Base-by-base conservation (phyloP, 2,113 vertebrate species). In the Jaculus jaculus region DNA sequence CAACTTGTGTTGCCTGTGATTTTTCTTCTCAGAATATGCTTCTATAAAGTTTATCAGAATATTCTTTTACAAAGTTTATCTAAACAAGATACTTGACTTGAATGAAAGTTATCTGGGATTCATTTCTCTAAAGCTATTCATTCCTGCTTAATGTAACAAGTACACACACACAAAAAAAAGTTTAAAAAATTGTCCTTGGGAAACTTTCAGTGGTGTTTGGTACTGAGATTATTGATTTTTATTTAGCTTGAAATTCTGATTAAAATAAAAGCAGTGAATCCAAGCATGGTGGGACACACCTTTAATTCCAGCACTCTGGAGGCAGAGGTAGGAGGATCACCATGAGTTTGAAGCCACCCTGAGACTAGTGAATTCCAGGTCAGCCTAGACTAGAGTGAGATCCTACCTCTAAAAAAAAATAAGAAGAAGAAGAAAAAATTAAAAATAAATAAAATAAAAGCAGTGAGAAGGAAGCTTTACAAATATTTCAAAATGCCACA, bases 1-100 rank as follows among this genome's bases (percentile, higher is more conserved):
- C 32, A 37, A 58, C 28, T 74, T 10, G 37, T 78, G 28, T 82
- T 13, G 30, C 28, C 9, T 74, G 21, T 21, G 28, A 84, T 34
- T n/a, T n/a, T 1, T n/a, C 23, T 61, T 84, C 83, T 91, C 71
- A 86, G 84, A 84, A 89, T 91, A 92, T 69, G 79, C 82, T 78
- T 85, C 74, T 63, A 83, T 42, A 79, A 84, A 90, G 82, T 91
- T 10, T 8, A 78, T 60, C 32, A 34, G 54, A 79, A 79, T 79
- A 80, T 61, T 80, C n/a, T 79, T 61, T 80, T 61, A 80, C 54
- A 34, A 81, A 39, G 12, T 60, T 78, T 80, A 80, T 61, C 54
- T 81, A 63, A 81, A 28, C 15, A 18, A 61, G 79, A 81, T 81
- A 23, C 58, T 63, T 63, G 58, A 63, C n/a, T 81, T 63, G n/a